Conservation (phyloP, 1,140 invertebrate genomes). For the Hestina assimilis region DNA sequence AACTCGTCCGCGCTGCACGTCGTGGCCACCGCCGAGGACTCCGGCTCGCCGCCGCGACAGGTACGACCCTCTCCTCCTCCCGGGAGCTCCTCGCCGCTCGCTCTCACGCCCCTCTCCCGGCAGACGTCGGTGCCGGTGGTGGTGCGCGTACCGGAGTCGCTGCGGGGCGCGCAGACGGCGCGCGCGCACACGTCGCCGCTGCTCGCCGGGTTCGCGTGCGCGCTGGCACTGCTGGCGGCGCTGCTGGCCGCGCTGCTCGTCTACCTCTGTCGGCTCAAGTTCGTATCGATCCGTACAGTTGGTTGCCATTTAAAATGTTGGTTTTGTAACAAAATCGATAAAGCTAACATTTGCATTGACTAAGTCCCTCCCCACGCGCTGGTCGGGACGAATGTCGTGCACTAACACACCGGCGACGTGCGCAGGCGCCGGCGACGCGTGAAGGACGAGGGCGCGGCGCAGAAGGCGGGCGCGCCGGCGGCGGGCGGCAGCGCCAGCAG, state of each 20-base stretch:
- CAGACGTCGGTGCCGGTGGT: constrained; percentile 87
- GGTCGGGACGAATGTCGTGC: no score
- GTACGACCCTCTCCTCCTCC: constrained; percentile 36
- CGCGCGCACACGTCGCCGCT: constrained; percentile 59
- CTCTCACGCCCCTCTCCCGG: not conserved
- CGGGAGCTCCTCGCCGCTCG: no score
- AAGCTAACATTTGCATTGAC: no score
- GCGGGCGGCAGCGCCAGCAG: constrained; percentile 15
- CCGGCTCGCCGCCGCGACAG: constrained; percentile 85
- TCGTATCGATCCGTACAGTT: not conserved
- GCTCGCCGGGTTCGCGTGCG: constrained; percentile 79
- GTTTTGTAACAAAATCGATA: no score
- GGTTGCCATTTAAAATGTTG: no score
- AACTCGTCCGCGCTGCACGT: constrained; percentile 83
- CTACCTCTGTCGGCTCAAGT: constrained; percentile 85
- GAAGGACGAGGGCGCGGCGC: constrained; percentile 17
- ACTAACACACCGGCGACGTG: no score
- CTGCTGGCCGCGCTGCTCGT: constrained; percentile 86
- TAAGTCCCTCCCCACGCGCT: no score
- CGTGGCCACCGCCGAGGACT: constrained; percentile 89
- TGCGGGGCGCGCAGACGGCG: constrained; percentile 75
- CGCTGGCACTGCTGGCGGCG: constrained; percentile 84
- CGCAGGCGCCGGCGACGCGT: constrained; percentile 17
- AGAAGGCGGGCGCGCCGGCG: not conserved
- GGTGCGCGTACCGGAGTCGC: constrained; percentile 81